A percentile compares a stretch with the other conserved stretches of the same genome.
Evolutionary conservation across 2,113 vertebrate species (phyloP).

Genomic region (Aptenodytes forsteri): DNA sequence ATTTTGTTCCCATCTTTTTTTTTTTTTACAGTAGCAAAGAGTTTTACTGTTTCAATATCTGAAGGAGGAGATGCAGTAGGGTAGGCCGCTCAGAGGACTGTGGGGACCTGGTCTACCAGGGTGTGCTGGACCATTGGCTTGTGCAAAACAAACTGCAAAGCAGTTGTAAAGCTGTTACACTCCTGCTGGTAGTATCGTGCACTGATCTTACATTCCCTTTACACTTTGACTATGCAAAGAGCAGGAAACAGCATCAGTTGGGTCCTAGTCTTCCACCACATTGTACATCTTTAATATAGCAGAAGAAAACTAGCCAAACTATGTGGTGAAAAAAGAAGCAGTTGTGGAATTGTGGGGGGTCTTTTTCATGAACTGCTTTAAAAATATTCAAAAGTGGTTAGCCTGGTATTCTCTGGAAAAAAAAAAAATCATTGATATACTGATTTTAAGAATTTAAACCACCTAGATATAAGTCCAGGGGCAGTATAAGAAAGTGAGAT

Average conservation of each 20-base stretch:
- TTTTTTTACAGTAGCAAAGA: background rate
- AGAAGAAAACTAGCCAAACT: background rate
- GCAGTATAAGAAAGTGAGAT: background rate
- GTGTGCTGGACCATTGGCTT: background rate
- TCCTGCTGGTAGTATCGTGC: background rate
- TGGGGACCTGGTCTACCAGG: background rate
- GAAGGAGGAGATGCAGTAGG: background rate
- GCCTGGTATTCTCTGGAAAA: background rate
- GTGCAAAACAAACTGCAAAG: background rate
- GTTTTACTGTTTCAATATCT: background rate
- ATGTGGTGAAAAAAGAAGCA: background rate
- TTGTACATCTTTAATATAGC: background rate
- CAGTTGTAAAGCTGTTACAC: background rate
- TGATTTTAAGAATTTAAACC: background rate
- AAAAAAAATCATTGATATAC: background rate
- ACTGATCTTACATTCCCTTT: background rate
- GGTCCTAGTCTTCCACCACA: background rate
- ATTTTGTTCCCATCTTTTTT: background rate
- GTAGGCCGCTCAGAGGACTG: background rate
- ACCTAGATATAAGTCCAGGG: background rate
- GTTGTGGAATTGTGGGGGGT: background rate
- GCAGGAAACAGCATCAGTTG: fast-evolving
- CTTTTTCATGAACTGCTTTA: background rate
- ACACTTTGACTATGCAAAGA: background rate
- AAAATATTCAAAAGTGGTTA: background rate